Percentiles rank a stretch among this genome's conserved stretches.
Evolutionary conservation across 2,888 invertebrate genomes (phyloP).

Genomic region (Pecten maximus): DNA sequence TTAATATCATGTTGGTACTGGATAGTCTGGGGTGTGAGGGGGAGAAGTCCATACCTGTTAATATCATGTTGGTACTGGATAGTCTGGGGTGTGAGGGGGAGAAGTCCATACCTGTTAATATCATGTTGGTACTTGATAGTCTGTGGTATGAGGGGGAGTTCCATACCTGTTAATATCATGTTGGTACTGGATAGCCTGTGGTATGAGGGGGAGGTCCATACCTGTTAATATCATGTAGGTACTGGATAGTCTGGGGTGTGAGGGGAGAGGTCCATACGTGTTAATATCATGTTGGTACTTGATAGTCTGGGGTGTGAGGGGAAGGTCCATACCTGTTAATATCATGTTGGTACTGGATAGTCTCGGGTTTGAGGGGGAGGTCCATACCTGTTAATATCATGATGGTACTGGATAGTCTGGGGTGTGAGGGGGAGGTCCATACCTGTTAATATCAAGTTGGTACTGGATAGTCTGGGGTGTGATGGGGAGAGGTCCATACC

Average conservation of each 20-base stretch:
- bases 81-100: background rate
- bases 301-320: background rate
- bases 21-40: background rate
- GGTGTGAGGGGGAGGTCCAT: background rate
- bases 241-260: background rate
- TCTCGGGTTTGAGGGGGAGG: background rate
- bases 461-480: background rate
- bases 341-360: background rate
- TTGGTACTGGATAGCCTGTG: background rate
- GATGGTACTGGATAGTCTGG: background rate
- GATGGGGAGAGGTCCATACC: background rate
- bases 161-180: background rate
- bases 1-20: background rate
- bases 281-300: background rate
- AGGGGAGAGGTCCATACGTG: background rate
- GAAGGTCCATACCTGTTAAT: background rate
- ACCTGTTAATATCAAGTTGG: background rate
- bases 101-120: background rate
- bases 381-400: background rate
- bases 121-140: background rate
- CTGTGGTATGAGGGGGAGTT: background rate
- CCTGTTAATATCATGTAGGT: background rate
- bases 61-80: slow-evolving; percentile 4
- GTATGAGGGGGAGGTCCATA: background rate
- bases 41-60: background rate